phyloP scores from a whole-genome alignment of 2,797 vertebrate genomes.

The Mergus octosetaceus region DNA sequence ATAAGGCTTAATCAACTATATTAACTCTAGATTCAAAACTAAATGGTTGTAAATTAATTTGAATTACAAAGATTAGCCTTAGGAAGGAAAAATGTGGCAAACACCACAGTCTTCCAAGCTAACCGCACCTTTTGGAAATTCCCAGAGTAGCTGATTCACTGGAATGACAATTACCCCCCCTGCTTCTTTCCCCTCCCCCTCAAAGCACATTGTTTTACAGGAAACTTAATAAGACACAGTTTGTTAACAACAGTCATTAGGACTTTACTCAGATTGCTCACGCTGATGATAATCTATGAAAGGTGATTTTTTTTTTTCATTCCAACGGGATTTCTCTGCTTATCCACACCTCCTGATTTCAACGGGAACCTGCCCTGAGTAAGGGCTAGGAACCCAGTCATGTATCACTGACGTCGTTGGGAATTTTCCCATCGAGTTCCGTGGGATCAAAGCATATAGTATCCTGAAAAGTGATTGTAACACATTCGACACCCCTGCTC shows the following conservation, averaged over 20 bases:
- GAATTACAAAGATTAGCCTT: constrained; percentile 47
- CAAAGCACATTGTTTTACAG: constrained; percentile 57
- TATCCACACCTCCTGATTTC: neutral
- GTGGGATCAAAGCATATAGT: neutral
- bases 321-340: constrained; percentile 33
- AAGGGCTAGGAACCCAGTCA: neutral
- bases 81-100: constrained; percentile 60
- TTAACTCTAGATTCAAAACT: constrained; percentile 38
- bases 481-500: neutral
- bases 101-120: constrained; percentile 1
- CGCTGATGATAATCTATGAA: constrained; percentile 5
- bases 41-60: constrained; percentile 54
- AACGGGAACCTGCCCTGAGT: neutral
- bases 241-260: constrained; percentile 56
- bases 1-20: constrained; percentile 30
- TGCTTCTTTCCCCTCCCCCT: neutral
- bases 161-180: constrained; percentile 10
- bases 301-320: constrained; percentile 9
- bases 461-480: constrained; percentile 49
- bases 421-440: constrained; percentile 44
- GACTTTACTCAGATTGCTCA: constrained; percentile 50
- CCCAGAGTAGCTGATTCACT: constrained; percentile 55
- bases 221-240: constrained; percentile 51
- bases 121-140: constrained; percentile 51
- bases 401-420: constrained; percentile 6